Percentiles rank a stretch among this genome's conserved stretches.
Evolutionary conservation across 2,113 vertebrate species (phyloP).

Genomic region (Equus przewalskii): DNA sequence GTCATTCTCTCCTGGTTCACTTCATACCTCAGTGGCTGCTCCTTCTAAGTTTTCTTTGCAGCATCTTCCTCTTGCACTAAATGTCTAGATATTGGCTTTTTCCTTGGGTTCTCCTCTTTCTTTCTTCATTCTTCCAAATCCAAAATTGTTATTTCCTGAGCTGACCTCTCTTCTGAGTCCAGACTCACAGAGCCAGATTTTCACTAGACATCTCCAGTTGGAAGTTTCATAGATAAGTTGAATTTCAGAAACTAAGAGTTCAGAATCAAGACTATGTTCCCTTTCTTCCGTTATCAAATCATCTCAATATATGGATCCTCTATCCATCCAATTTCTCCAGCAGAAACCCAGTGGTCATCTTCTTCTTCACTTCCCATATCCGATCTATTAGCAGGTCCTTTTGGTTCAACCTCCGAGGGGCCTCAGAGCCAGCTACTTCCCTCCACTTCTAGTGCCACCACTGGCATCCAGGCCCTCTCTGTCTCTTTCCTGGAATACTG

Average conservation of each 20-base stretch:
- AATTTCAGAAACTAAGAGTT: conserved; percentile 29
- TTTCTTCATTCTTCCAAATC: neutral
- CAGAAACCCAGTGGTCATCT: neutral
- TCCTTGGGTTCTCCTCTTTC: neutral
- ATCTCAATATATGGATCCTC: neutral
- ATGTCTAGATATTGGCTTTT: neutral
- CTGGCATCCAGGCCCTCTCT: neutral
- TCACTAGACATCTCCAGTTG: neutral
- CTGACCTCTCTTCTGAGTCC: neutral
- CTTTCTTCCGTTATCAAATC: neutral
- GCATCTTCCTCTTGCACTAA: neutral
- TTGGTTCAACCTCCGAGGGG: neutral
- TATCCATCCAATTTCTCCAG: neutral
- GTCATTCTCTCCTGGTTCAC: neutral
- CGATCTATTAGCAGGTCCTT: neutral
- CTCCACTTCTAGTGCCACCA: neutral
- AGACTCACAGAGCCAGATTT: neutral
- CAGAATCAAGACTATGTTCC: neutral
- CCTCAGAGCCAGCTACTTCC: neutral
- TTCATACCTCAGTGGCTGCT: neutral
- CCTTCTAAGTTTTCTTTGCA: neutral
- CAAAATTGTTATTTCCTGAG: neutral
- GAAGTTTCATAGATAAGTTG: neutral
- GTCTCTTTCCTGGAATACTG: neutral
- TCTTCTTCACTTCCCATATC: neutral